Conservation (phyloP, 2,888 invertebrate genomes). For the Prosopocoilus inquinatus region DNA sequence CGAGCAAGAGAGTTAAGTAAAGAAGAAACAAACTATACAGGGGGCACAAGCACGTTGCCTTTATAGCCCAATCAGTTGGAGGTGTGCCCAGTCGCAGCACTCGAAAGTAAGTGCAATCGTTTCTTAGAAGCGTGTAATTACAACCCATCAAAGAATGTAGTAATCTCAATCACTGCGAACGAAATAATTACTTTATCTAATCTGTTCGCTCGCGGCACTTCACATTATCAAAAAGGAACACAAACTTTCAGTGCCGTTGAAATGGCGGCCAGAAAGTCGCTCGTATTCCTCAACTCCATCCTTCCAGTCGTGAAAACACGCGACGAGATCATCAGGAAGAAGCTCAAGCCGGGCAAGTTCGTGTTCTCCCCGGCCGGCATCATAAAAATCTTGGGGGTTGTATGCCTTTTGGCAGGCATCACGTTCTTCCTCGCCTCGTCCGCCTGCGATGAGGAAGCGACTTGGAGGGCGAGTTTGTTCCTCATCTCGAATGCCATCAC, state of each 20-base stretch:
- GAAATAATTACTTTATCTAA: too few species aligned
- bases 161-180: too few species aligned
- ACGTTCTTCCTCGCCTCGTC: slow-evolving; percentile 11
- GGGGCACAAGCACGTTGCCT: too few species aligned
- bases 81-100: too few species aligned
- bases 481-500: slow-evolving; percentile 6
- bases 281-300: slow-evolving; percentile 27
- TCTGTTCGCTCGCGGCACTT: too few species aligned
- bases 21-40: too few species aligned
- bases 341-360: slow-evolving; percentile 31
- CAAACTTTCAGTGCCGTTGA: not conserved
- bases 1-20: too few species aligned
- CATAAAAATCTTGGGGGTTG: slow-evolving; percentile 27
- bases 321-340: slow-evolving; percentile 27
- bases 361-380: slow-evolving; percentile 27
- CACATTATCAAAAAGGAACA: too few species aligned
- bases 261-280: slow-evolving; percentile 28
- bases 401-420: slow-evolving; percentile 19
- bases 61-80: too few species aligned
- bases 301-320: slow-evolving; percentile 26
- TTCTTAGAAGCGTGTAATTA: too few species aligned
- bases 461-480: slow-evolving; percentile 1
- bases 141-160: too few species aligned
- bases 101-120: too few species aligned
- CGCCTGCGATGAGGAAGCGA: slow-evolving; percentile 3